Percentiles rank a stretch among this genome's conserved stretches.
These are phyloP conservation scores for Etheostoma cragini DNA, from an alignment of 2,113 vertebrate species.

Conservation along the genomic window DNA sequence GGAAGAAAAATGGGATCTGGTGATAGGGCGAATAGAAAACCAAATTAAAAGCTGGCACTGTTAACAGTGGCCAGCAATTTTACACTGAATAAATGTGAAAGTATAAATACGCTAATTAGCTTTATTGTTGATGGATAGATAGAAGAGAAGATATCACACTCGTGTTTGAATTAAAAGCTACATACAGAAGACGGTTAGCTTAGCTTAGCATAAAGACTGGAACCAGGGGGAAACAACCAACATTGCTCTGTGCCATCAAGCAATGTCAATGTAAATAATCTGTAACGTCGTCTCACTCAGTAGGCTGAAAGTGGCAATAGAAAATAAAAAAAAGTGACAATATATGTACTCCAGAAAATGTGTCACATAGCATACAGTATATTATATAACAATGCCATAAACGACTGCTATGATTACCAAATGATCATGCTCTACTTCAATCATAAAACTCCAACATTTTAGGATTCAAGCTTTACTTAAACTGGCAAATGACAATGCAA, in stretches of 20 bases:
- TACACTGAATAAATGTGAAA: conserved; percentile 16
- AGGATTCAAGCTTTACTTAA: conserved; percentile 19
- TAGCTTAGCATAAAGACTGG: background rate
- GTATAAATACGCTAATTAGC: background rate
- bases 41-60: conserved; percentile 23
- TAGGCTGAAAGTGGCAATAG: background rate
- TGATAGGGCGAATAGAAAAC: conserved; percentile 19
- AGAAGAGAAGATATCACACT: background rate
- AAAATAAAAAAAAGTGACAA: background rate
- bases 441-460: conserved; percentile 4
- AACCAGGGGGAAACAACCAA: background rate
- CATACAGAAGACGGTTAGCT: background rate
- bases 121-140: conserved; percentile 9
- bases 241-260: background rate
- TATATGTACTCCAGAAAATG: background rate
- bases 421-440: background rate
- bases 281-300: background rate
- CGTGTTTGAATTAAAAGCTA: background rate
- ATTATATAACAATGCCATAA: background rate
- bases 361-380: background rate
- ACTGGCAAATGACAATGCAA: conserved; percentile 3
- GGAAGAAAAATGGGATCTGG: conserved; percentile 24
- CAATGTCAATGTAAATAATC: conserved; percentile 21
- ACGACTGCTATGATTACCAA: background rate
- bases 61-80: background rate